phyloP scores from a whole-genome alignment of 2,113 vertebrate genomes.

The Heptranchias perlo region DNA sequence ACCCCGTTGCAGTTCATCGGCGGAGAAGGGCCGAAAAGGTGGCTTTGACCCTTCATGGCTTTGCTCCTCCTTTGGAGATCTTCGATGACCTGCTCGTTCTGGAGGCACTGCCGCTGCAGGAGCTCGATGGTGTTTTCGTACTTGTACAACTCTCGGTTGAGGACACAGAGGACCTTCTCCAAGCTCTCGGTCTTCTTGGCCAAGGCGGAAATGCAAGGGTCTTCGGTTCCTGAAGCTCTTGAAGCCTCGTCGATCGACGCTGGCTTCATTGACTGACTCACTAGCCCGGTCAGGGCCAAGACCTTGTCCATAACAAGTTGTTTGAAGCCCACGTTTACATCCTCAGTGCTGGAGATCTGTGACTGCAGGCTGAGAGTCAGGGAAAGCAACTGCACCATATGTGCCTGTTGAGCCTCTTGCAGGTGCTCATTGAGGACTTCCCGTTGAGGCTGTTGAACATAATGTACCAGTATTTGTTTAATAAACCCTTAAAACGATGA shows the following conservation, averaged over 20 bases:
- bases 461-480: background rate
- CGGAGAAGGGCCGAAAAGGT: background rate
- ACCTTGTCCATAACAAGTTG: background rate
- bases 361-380: background rate
- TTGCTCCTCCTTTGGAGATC: constrained; percentile 47
- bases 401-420: too few relatives aligned
- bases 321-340: background rate
- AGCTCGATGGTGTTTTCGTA: constrained; percentile 9
- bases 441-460: too few relatives aligned
- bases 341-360: background rate
- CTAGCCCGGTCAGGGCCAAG: background rate
- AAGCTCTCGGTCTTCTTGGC: constrained; percentile 40
- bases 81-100: constrained; percentile 40
- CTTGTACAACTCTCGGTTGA: constrained; percentile 54
- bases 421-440: too few relatives aligned
- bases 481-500: too few relatives aligned
- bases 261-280: background rate
- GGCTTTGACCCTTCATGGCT: constrained; percentile 13
- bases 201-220: too few relatives aligned
- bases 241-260: background rate
- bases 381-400: background rate
- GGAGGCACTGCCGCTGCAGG: constrained; percentile 22
- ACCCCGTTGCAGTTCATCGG: constrained; percentile 11
- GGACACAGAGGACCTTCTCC: constrained; percentile 59
- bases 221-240: too few relatives aligned